A percentile compares a stretch with the other conserved stretches of the same genome.
Conservation (phyloP, 2,888 invertebrate genomes). For the Darwinula stevensoni region DNA sequence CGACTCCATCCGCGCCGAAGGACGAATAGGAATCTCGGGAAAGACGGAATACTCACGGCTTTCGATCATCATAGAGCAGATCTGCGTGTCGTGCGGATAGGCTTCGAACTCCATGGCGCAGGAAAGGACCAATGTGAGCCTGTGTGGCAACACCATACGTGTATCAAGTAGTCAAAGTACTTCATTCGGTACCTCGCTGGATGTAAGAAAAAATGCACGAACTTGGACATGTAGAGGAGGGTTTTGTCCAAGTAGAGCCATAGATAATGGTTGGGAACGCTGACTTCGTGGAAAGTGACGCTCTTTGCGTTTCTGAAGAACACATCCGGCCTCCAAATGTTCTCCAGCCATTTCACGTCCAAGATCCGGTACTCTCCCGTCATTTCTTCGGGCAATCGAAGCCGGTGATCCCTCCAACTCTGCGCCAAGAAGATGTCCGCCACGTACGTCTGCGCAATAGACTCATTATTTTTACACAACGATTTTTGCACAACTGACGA, state of each 20-base stretch:
- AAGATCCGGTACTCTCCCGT: slow-evolving; percentile 45
- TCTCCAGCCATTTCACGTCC: slow-evolving; percentile 21
- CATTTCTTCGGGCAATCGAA: slow-evolving; percentile 72
- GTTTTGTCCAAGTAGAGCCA: slow-evolving; percentile 79
- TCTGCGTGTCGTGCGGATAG: slow-evolving; percentile 77
- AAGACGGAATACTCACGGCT: slow-evolving; percentile 56
- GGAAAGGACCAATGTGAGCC: slow-evolving; percentile 57
- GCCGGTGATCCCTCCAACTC: slow-evolving; percentile 65
- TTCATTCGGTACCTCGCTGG: too few species aligned
- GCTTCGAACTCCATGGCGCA: slow-evolving; percentile 85
- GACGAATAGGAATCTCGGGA: too few species aligned
- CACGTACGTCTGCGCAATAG: slow-evolving; percentile 66
- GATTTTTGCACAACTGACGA: too few species aligned
- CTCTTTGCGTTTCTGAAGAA: slow-evolving; percentile 82
- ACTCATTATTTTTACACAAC: too few species aligned
- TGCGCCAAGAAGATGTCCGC: slow-evolving; percentile 74
- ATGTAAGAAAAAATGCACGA: slow-evolving; percentile 4
- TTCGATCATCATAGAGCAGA: slow-evolving; percentile 78
- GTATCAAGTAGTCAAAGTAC: not conserved
- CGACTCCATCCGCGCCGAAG: too few species aligned
- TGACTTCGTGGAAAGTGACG: slow-evolving; percentile 75
- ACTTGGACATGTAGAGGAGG: slow-evolving; percentile 66
- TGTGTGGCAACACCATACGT: slow-evolving; percentile 16
- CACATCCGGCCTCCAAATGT: slow-evolving; percentile 73
- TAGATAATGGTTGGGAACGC: slow-evolving; percentile 69